Evolutionary conservation across 2,888 invertebrate genomes (phyloP).

Genomic region (Drosophila robusta): DNA sequence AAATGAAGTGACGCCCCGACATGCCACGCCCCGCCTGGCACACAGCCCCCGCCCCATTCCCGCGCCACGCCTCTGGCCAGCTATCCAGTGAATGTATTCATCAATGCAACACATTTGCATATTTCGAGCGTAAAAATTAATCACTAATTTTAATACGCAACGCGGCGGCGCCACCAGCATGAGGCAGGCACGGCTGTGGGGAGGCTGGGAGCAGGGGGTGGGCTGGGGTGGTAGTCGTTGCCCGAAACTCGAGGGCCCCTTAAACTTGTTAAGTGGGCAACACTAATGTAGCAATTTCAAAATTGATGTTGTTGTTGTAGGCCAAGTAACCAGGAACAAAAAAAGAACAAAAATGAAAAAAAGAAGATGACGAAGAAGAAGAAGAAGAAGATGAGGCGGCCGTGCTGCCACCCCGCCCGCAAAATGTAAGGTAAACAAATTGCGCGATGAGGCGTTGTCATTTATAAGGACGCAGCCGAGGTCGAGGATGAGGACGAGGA

Average conservation of each 20-base stretch:
- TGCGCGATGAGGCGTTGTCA: conserved; percentile 84
- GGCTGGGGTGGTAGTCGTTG: conserved; percentile 13
- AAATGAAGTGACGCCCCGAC: conserved; percentile 75
- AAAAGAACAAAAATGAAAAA: conserved; percentile 11
- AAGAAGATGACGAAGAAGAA: conserved; percentile 19
- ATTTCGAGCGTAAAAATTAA: conserved; percentile 84
- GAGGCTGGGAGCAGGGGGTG: background rate
- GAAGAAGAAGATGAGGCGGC: conserved; percentile 6
- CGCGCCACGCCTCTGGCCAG: background rate
- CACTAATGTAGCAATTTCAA: conserved; percentile 84
- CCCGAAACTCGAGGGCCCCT: conserved; percentile 51
- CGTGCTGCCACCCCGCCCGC: conserved; percentile 17
- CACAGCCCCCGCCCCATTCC: conserved; percentile 5
- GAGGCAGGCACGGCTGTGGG: background rate
- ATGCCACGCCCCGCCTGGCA: conserved; percentile 45
- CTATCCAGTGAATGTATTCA: conserved; percentile 76
- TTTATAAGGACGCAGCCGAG: conserved; percentile 62
- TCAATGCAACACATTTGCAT: conserved; percentile 83
- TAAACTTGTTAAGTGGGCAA: conserved; percentile 83
- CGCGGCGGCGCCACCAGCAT: conserved; percentile 43
- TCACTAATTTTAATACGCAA: conserved; percentile 84
- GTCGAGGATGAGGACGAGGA: conserved; percentile 19
- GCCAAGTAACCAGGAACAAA: conserved; percentile 23
- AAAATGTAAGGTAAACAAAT: conserved; percentile 81
- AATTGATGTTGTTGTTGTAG: conserved; percentile 74